A percentile compares a stretch with the other conserved stretches of the same genome.
phyloP scores from a whole-genome alignment of 2,797 vertebrate genomes.

The Xenops minutus region DNA sequence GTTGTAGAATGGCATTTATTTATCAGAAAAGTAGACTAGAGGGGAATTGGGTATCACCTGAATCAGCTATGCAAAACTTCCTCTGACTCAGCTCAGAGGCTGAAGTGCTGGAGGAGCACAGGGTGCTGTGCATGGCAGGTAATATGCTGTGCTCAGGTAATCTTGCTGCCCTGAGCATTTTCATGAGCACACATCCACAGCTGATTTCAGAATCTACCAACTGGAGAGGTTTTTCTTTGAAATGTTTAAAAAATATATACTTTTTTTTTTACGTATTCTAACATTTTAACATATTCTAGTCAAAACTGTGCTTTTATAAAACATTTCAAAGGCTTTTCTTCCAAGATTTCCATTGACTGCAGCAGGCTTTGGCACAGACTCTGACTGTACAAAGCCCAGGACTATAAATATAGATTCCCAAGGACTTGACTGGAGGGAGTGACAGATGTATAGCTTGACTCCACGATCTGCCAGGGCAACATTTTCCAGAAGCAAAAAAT shows the following conservation, averaged over 20 bases:
- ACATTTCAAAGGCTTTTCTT: background rate
- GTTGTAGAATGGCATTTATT: background rate
- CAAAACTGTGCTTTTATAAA: constrained; percentile 18
- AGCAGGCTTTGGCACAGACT: constrained; percentile 16
- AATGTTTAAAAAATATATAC: background rate
- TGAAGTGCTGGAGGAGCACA: background rate
- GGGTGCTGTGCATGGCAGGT: background rate
- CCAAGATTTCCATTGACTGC: constrained; percentile 1
- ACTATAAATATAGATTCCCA: constrained; percentile 34
- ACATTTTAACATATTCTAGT: background rate
- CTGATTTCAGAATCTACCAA: background rate
- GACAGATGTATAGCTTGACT: constrained; percentile 45
- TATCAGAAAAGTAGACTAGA: background rate
- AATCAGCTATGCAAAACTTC: background rate
- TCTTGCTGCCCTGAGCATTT: background rate
- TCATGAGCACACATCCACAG: background rate
- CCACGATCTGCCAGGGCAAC: constrained; percentile 29
- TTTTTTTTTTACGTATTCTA: background rate
- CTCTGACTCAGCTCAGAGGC: background rate
- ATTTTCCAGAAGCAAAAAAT: constrained; percentile 56
- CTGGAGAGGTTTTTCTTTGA: background rate
- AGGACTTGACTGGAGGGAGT: constrained; percentile 45
- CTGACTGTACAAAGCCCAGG: background rate
- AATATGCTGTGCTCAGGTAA: background rate
- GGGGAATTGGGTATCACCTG: background rate